Evolutionary conservation across 1,140 invertebrate species (phyloP), one percentile per base, ranked within the genome.

Genomic region (Leptinotarsa lineolata): DNA sequence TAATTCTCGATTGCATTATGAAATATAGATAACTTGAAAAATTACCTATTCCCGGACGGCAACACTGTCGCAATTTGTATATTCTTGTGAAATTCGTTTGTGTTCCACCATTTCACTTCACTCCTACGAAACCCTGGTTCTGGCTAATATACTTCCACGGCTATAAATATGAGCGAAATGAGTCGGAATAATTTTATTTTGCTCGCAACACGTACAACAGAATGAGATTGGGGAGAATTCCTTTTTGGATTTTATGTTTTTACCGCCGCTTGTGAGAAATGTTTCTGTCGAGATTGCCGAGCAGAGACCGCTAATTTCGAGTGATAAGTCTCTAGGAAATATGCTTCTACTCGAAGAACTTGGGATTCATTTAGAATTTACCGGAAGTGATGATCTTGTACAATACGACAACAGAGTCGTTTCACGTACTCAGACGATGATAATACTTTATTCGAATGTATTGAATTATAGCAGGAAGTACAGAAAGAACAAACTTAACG

Each of bases 131-230:
- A 74, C 72, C 60, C 64, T 59, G 66, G 75, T 76, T 76, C 72
- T 72, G 69, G 69, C 70, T 77, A 74, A 77, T 77, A 77, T 77
- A 74, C 75, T 77, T 63, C 61, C 48, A 65, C 30, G 39, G 58
- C 70, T 72, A 65, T 76, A 76, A 76, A 76, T 76, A 76, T 73
- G 72, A 74, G 67, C 72, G 72, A 72, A 76, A 76, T 76, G 75
- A 70, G 64, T 72, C 64, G 75, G 75, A 73, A 76, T 76, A 74
- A 76, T 76, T 76, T 76, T 76, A 76, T 76, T 76, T 76, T 73
- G 45, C 69, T 71, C 69, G 54, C 69, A 71, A 71, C 69, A 71
- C 69, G 69, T 71, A 68, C 67, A 68, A 68, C 67, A 68, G 20
- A 68, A 68, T 58, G 67, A 68, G 67, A 58, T 54, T 68, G 20